phyloP scores from a whole-genome alignment of 1,140 invertebrate species.

The Zaprionus lachaisei region DNA sequence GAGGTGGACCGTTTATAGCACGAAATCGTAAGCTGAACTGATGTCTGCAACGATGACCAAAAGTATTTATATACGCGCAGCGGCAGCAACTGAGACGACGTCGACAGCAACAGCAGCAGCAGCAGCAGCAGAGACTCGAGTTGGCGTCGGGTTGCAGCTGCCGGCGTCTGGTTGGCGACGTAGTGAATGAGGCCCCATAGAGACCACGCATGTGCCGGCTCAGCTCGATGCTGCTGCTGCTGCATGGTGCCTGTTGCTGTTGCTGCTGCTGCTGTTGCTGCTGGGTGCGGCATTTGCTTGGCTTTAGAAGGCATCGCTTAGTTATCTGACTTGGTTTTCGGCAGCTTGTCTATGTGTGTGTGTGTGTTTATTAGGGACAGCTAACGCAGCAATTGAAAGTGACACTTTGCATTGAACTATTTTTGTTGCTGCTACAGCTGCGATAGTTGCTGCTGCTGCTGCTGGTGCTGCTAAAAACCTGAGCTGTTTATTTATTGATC shows the following conservation, averaged over 20 bases:
- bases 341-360: constrained; percentile 33
- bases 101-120: constrained; percentile 40
- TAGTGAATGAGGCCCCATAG: constrained; percentile 25
- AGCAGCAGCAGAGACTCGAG: constrained; percentile 33
- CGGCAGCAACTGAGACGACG: constrained; percentile 21
- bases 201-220: constrained; percentile 67
- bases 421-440: constrained; percentile 8
- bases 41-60: constrained; percentile 83
- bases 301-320: constrained; percentile 49
- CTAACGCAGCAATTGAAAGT: constrained; percentile 63
- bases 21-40: constrained; percentile 82
- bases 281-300: constrained; percentile 61
- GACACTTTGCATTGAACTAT: constrained; percentile 60
- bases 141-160: constrained; percentile 47
- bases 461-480: constrained; percentile 35
- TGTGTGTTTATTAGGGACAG: constrained; percentile 47
- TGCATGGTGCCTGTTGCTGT: constrained; percentile 15
- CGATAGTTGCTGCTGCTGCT: constrained; percentile 12
- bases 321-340: constrained; percentile 39
- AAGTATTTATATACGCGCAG: constrained; percentile 82
- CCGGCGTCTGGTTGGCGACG: constrained; percentile 4
- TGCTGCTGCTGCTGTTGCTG: constrained; percentile 31
- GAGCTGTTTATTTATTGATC: constrained; percentile 77
- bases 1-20: constrained; percentile 74
- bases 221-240: constrained; percentile 10